Conservation (phyloP, 2,113 vertebrate genomes). For the Myodes glareolus region DNA sequence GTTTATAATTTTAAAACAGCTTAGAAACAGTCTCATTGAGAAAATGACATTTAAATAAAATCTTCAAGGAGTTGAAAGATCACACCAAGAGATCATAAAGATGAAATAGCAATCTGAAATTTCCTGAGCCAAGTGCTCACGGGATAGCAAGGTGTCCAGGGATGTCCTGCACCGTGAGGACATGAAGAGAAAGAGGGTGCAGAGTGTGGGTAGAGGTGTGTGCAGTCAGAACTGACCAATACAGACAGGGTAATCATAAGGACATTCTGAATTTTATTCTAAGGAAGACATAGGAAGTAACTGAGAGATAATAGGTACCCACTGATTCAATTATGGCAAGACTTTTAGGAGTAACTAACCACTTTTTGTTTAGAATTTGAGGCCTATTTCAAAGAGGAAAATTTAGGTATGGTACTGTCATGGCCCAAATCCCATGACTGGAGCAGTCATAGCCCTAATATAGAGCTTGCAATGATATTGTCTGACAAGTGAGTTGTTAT, state of each 20-base stretch:
- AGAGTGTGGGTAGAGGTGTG: no score
- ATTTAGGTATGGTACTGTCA: no score
- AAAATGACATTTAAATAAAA: slow-evolving; percentile 3
- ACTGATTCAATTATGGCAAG: background rate
- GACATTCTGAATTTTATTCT: background rate
- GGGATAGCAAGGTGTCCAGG: fast-evolving
- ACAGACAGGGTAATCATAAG: background rate
- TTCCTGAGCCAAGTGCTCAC: background rate
- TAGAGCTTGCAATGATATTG: background rate
- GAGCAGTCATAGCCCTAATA: background rate
- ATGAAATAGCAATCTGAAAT: background rate
- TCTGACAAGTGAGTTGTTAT: background rate
- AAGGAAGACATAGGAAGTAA: background rate
- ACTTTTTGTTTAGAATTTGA: background rate
- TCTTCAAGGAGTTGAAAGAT: background rate
- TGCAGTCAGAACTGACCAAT: background rate
- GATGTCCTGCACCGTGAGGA: background rate
- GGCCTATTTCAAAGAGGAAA: background rate
- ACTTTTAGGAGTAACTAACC: background rate
- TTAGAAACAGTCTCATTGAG: background rate
- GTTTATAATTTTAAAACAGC: background rate
- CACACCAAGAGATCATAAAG: background rate
- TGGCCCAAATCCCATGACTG: background rate
- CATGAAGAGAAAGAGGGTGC: fast-evolving
- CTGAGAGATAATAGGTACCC: background rate